phyloP scores from a whole-genome alignment of 2,888 invertebrate species.

The Masnerella sp. region DNA sequence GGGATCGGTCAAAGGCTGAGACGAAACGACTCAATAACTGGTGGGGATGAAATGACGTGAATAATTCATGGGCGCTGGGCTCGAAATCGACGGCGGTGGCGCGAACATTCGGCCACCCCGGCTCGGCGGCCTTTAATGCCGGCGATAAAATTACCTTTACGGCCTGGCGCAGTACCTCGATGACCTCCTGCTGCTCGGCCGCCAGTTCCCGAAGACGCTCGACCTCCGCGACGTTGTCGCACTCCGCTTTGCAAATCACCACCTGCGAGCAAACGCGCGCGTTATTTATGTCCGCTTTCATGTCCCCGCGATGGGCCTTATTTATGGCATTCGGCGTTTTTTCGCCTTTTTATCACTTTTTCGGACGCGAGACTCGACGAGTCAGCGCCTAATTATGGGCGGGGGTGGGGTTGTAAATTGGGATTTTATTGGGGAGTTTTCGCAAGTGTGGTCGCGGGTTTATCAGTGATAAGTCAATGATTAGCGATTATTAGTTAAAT shows the following conservation, averaged over 20 bases:
- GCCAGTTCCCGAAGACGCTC: constrained; percentile 72
- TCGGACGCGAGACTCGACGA: too few species aligned
- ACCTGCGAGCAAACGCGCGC: constrained; percentile 61
- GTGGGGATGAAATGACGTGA: constrained; percentile 39
- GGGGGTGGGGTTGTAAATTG: too few species aligned
- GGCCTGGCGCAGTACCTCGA: constrained; percentile 72
- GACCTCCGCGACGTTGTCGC: constrained; percentile 69
- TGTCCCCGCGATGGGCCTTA: constrained; percentile 1
- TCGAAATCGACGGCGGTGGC: constrained; percentile 42
- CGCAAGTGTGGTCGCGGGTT: too few species aligned
- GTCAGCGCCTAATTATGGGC: too few species aligned
- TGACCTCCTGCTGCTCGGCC: constrained; percentile 72
- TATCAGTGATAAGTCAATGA: too few species aligned
- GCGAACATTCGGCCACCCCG: constrained; percentile 58
- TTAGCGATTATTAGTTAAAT: too few species aligned
- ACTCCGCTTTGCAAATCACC: constrained; percentile 68
- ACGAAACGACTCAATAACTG: constrained; percentile 18
- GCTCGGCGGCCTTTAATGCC: constrained; percentile 48
- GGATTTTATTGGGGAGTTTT: too few species aligned
- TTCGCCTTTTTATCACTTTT: neutral
- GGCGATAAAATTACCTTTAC: constrained; percentile 69
- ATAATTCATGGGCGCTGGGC: constrained; percentile 40
- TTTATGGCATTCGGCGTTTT: constrained; percentile 16
- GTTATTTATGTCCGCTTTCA: constrained; percentile 40
- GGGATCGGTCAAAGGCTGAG: constrained; percentile 8